phyloP scores from a whole-genome alignment of 2,888 invertebrate species.

The Epiblema foenella region DNA sequence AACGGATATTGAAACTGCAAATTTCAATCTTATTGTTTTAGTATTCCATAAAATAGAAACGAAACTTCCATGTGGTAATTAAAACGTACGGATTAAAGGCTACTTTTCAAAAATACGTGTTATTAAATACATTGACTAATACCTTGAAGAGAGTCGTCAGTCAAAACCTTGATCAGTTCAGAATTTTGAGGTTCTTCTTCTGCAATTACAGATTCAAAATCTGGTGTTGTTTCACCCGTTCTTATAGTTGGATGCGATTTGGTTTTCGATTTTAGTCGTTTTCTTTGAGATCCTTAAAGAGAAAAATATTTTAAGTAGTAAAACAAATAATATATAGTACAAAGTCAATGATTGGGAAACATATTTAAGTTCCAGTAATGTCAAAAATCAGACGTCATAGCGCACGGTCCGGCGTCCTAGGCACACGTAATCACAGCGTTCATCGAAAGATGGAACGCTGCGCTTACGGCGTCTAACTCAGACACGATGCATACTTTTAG shows the following conservation, averaged over 20 bases:
- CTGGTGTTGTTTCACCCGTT: not conserved
- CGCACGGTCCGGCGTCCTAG: too few species aligned
- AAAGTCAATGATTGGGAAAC: not conserved
- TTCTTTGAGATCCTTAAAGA: conserved; percentile 1
- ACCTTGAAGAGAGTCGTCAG: not conserved
- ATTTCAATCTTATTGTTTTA: too few species aligned
- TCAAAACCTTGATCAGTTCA: not conserved
- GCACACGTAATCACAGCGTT: too few species aligned
- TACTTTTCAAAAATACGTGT: too few species aligned
- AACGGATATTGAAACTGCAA: too few species aligned
- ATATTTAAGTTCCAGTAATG: not conserved
- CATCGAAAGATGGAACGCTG: too few species aligned
- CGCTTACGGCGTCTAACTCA: too few species aligned
- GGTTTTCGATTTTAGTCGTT: not conserved
- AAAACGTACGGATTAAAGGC: too few species aligned
- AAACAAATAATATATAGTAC: not conserved
- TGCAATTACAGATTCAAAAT: not conserved
- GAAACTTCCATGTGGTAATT: too few species aligned
- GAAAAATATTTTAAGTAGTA: not conserved
- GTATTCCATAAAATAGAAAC: too few species aligned
- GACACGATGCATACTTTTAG: too few species aligned
- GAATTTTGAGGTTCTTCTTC: not conserved
- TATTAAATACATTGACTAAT: not conserved
- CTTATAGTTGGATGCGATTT: not conserved
- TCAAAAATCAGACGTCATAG: not conserved